Base-by-base conservation (phyloP, 2,888 invertebrate genomes). In the Eulithis testata region DNA sequence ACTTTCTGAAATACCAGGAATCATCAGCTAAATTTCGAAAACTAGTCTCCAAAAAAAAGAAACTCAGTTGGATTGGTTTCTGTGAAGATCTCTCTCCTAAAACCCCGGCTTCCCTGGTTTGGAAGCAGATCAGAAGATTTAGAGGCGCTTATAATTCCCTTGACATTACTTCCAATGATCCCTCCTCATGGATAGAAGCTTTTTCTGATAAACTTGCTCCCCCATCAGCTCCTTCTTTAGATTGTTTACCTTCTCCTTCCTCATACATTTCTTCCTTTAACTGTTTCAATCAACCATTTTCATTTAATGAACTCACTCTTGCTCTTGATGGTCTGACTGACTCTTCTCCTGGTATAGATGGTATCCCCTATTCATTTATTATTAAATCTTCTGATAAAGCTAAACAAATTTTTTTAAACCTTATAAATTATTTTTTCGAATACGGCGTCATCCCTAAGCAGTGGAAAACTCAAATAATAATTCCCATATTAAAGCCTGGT, bases 401-500 rank as follows among this genome's bases (percentile, higher is more conserved):
- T 6, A 64, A 64, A 51, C 4, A 11, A 27, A 31, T n/a, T 5
- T 60, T 49, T 21, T 11, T 64, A 21, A 7, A 11, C 7, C 11
- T 63, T 3, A 49, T 54, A 5, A 63, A 63, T 14, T 21, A 8
- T 3, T 54, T 58, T 12, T 63, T 54, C 43, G 62, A 59, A 1
- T 7, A 62, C 8, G 66, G 68, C 2, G 11, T n/a, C 1, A 27
- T 70, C 2, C 72, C 73, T 0, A 43, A 62, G 3, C 21, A 57
- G 1, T 76, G 76, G 78, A 75, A 71, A 55, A 44, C 53, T 0
- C 73, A 77, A 62, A 54, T 75, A 1, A 65, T 78, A 3, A 65
- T 78, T 3, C 76, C 76, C 1, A 63, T 78, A 31, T 27, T 72
- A 7, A 78, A 78, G 57, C 71, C 76, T 3, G 64, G 63, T 1